Evolutionary conservation across 37 sponge, comb jelly and placozoan species (phyloP).

Genomic region (Halichondria panicea): DNA sequence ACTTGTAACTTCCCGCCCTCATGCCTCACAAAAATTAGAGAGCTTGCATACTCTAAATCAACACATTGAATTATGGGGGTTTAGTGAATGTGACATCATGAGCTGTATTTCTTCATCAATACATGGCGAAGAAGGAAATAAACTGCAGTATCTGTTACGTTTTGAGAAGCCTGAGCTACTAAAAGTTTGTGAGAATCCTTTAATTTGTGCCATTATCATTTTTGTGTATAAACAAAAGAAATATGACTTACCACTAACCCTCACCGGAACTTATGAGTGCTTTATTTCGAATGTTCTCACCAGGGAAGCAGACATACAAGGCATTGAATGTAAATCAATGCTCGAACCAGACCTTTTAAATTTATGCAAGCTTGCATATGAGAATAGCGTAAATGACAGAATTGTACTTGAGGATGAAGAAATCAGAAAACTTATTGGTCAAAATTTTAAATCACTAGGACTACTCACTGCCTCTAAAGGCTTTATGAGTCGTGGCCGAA

Average conservation of each 20-base stretch:
- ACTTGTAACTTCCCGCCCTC: not conserved
- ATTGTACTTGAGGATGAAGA: not conserved
- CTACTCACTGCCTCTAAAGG: not conserved
- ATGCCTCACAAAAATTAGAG: not conserved
- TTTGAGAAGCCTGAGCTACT: not conserved
- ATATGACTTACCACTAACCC: not conserved
- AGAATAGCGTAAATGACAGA: not conserved
- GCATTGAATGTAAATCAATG: no score
- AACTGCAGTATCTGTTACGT: not conserved
- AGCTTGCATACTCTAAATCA: not conserved
- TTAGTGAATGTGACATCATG: slow-evolving; percentile 3
- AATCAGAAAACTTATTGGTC: not conserved
- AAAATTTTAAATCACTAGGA: not conserved
- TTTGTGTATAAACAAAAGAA: not conserved
- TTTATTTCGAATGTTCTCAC: not conserved
- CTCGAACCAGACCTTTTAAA: not conserved
- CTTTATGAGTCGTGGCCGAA: not conserved
- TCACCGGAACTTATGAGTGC: not conserved
- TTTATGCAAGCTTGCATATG: not conserved
- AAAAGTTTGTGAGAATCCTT: not conserved
- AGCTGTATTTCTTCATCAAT: not conserved
- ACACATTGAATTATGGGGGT: slow-evolving; percentile 10
- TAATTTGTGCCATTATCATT: slow-evolving; percentile 9
- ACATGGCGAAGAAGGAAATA: not conserved
- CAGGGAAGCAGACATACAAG: not conserved